phyloP scores from a whole-genome alignment of 2,797 vertebrate genomes.

The Bucorvus abyssinicus region DNA sequence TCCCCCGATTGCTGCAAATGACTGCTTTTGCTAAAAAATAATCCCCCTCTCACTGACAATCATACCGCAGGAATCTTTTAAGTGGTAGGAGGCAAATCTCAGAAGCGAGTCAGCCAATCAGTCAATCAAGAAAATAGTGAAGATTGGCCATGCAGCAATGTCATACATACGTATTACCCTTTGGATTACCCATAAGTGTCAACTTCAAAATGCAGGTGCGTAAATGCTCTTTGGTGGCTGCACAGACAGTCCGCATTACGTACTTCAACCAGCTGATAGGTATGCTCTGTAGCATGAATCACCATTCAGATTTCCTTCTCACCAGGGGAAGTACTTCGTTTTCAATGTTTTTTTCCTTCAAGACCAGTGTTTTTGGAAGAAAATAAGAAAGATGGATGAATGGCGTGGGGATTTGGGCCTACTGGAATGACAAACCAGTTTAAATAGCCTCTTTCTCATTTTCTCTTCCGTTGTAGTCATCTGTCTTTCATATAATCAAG shows the following conservation, averaged over 20 bases:
- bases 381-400: background rate
- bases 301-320: background rate
- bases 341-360: background rate
- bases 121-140: conserved; percentile 47
- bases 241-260: background rate
- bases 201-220: conserved; percentile 24
- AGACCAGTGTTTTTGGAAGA: background rate
- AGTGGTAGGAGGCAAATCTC: background rate
- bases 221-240: conserved; percentile 23
- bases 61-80: conserved; percentile 15
- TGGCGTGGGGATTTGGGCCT: background rate
- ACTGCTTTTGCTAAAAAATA: conserved; percentile 42
- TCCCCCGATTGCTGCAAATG: conserved; percentile 10
- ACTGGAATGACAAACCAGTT: background rate
- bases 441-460: background rate
- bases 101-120: conserved; percentile 56
- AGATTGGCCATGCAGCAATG: conserved; percentile 1
- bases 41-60: background rate
- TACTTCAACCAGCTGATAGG: conserved; percentile 10
- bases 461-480: background rate
- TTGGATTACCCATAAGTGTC: conserved; percentile 24
- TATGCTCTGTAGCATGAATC: background rate
- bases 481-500: background rate
- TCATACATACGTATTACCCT: conserved; percentile 1
- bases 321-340: background rate